phyloP scores from a whole-genome alignment of 2,888 invertebrate genomes.

The Cyclophora albipunctata region DNA sequence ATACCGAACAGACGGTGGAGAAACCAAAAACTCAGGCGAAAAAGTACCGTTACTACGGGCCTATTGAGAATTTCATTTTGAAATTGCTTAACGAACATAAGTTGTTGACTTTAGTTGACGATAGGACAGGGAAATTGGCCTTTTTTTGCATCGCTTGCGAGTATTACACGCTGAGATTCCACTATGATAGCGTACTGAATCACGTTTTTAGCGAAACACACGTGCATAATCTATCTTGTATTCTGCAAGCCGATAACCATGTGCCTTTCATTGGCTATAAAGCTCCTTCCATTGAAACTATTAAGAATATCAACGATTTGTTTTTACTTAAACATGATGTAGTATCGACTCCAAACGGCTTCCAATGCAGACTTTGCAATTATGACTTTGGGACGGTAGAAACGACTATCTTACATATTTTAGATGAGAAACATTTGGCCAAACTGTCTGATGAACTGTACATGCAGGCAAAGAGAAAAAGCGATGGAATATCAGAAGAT shows the following conservation, averaged over 20 bases:
- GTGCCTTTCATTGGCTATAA: conserved; percentile 44
- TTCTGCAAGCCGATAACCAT: conserved; percentile 54
- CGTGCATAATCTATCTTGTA: conserved; percentile 56
- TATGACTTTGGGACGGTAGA: conserved; percentile 41
- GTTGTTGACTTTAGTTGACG: conserved; percentile 54
- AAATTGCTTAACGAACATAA: conserved; percentile 57
- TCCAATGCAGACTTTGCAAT: conserved; percentile 51
- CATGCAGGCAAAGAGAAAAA: conserved; percentile 43
- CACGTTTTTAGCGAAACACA: conserved; percentile 66
- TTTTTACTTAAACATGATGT: conserved; percentile 51
- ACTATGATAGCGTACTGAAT: conserved; percentile 63
- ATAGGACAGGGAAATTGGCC: conserved; percentile 63
- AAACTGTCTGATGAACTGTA: conserved; percentile 58
- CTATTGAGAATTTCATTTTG: conserved; percentile 54
- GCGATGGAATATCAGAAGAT: conserved; percentile 54
- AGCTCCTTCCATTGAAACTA: conserved; percentile 45
- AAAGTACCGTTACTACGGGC: conserved; percentile 64
- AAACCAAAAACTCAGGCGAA: conserved; percentile 57
- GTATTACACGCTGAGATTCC: conserved; percentile 62
- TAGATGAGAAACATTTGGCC: conserved; percentile 61
- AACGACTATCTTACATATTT: conserved; percentile 47
- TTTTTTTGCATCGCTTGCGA: conserved; percentile 69
- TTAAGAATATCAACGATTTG: conserved; percentile 55
- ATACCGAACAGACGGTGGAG: conserved; percentile 48
- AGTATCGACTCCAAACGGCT: conserved; percentile 27